phyloP scores from a whole-genome alignment of 1,140 invertebrate genomes.

The Orius insidiosus region DNA sequence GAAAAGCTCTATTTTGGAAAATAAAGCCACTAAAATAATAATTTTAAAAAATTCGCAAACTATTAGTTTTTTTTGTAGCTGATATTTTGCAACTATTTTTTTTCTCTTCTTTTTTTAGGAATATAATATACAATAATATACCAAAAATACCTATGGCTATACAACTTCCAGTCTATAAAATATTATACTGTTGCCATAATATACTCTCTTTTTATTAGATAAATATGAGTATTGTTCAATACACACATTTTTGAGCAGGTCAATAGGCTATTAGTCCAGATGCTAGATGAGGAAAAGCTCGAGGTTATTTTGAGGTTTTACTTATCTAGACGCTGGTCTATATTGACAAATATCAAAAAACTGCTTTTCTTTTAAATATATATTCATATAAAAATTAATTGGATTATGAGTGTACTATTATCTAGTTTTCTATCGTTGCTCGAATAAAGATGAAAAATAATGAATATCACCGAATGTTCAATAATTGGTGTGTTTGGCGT shows the following conservation, averaged over 20 bases:
- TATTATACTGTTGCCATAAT: slow-evolving; percentile 16
- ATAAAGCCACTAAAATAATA: too few relatives aligned
- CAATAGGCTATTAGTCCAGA: too few relatives aligned
- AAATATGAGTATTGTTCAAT: slow-evolving; percentile 12
- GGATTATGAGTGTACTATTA: slow-evolving; percentile 4
- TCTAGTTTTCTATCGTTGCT: slow-evolving; percentile 14
- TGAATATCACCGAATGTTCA: slow-evolving; percentile 12
- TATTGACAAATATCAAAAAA: slow-evolving; percentile 19
- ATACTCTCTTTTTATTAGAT: slow-evolving; percentile 16
- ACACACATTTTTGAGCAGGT: too few relatives aligned
- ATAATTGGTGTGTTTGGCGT: background rate
- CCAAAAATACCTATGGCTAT: slow-evolving; percentile 20
- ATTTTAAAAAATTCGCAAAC: too few relatives aligned
- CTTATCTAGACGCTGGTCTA: slow-evolving; percentile 13
- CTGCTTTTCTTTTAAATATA: slow-evolving; percentile 16
- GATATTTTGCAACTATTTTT: slow-evolving; percentile 8
- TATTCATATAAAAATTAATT: slow-evolving; percentile 17
- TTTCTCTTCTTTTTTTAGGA: too few relatives aligned
- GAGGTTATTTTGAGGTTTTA: too few relatives aligned
- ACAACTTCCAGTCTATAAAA: slow-evolving; percentile 20
- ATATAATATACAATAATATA: slow-evolving; percentile 12
- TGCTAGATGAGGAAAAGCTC: too few relatives aligned
- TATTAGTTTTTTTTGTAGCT: too few relatives aligned
- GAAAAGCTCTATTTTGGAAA: too few relatives aligned
- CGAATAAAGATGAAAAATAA: slow-evolving; percentile 15